Percentiles rank a stretch among this genome's conserved stretches.
Conservation (phyloP, 2,797 vertebrate genomes). For the Iguana delicatissima region DNA sequence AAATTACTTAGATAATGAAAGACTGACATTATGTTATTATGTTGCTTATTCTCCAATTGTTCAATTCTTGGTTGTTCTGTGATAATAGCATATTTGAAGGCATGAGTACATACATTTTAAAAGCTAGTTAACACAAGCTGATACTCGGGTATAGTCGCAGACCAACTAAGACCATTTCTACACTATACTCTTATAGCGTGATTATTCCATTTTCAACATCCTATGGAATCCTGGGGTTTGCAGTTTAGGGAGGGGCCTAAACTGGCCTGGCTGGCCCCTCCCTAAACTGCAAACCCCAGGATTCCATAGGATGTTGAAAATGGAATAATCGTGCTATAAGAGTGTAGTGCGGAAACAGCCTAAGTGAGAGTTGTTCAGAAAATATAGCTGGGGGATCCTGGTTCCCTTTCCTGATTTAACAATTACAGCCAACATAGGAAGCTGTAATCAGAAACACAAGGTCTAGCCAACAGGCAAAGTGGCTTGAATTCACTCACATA, state of each 20-base stretch:
- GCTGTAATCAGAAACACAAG: background rate
- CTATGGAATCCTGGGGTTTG: too few species aligned
- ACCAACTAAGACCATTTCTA: background rate
- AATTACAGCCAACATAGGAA: background rate
- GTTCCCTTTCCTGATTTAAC: background rate
- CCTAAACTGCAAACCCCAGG: too few species aligned
- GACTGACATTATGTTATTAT: background rate
- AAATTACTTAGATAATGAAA: slow-evolving; percentile 12
- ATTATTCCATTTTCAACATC: too few species aligned
- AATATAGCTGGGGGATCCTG: background rate
- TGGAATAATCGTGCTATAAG: too few species aligned
- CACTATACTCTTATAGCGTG: too few species aligned
- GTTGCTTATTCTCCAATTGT: slow-evolving; percentile 6
- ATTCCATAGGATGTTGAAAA: too few species aligned
- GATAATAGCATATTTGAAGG: background rate
- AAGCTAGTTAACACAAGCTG: background rate
- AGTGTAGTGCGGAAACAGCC: too few species aligned
- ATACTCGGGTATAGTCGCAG: background rate
- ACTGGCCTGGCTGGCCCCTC: too few species aligned
- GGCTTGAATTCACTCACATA: background rate
- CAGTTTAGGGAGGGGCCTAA: too few species aligned
- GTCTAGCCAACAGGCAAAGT: background rate
- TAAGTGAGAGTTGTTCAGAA: background rate
- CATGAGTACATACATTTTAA: slow-evolving; percentile 27
- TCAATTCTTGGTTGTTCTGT: slow-evolving; percentile 38